Base-by-base conservation (phyloP, 2,797 vertebrate species). In the Sebastes variabilis region DNA sequence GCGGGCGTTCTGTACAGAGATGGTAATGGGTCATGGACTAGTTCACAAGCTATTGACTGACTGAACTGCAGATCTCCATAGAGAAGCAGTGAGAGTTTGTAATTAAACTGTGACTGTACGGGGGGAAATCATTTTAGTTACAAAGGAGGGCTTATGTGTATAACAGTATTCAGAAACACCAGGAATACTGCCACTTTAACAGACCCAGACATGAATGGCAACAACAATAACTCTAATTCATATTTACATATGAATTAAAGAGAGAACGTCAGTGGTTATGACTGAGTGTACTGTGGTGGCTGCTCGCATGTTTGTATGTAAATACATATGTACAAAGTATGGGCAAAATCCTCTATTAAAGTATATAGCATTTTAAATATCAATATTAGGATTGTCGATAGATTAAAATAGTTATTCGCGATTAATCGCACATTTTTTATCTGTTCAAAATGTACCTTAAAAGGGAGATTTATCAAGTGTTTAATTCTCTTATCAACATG, bases 181-280 rank as follows among this genome's bases (percentile, higher is more conserved):
- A 58, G 42, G 20, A 68, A 60, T 4, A 29, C 27, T 59, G 52
- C 29, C 66, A 56, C 80, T 77, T 66, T 60, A 54, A 81, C 60
- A 83, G 78, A 78, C 27, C 16, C 29, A 66, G 16, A 58, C 25
- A 55, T 49, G 36, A 60, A 49, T 24, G 13, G 9, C 8, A 42
- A 54, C n/a, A 75, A 34, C 29, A 68, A 55, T 34, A 24, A 54
- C 27, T 68, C 29, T 1, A 16, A 68, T 68, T 14, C 4, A 34
- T 24, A 55, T 54, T 91, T 87, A 69, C 76, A 87, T 77, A 55
- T 79, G 60, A 80, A 88, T 81, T 55, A 66, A 72, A 84, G 66
- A 14, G 49, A 75, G 56, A 66, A 62, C 75, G 30, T 61, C 59
- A 66, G 72, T 27, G 16, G 34, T 62, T 79, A 46, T 58, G 59